A percentile compares a stretch with the other conserved stretches of the same genome.
Conservation (phyloP, 92 coral and sea anemone genomes). For the Ricordea florida region DNA sequence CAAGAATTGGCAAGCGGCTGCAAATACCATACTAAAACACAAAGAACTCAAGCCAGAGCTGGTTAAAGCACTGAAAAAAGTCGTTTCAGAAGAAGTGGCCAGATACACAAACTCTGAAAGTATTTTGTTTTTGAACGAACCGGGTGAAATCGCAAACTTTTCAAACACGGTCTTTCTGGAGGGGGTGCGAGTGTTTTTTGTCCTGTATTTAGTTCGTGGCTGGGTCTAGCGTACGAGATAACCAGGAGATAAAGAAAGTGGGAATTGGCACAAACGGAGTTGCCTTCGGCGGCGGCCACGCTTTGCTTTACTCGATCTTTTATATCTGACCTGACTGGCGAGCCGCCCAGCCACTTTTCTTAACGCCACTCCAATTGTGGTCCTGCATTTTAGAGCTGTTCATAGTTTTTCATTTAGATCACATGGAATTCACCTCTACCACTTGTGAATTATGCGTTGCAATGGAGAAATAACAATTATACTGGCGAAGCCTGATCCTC, state of each 20-base stretch:
- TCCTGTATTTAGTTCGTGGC: neutral
- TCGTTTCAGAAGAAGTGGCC: slow-evolving; percentile 9
- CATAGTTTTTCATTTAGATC: too few species aligned
- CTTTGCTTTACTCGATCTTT: neutral
- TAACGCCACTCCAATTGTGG: too few species aligned
- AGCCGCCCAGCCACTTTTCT: too few species aligned
- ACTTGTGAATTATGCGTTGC: too few species aligned
- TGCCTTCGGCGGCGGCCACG: slow-evolving; percentile 39
- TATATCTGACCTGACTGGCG: too few species aligned
- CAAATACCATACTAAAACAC: slow-evolving; percentile 32
- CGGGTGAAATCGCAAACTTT: slow-evolving; percentile 17
- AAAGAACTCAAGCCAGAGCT: slow-evolving; percentile 22
- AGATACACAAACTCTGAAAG: slow-evolving; percentile 25
- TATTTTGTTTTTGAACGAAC: slow-evolving; percentile 29
- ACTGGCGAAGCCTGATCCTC: too few species aligned
- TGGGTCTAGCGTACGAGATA: neutral
- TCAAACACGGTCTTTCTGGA: slow-evolving; percentile 34
- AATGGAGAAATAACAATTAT: too few species aligned
- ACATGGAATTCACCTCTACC: too few species aligned
- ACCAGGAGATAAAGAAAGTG: neutral
- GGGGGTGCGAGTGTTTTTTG: slow-evolving; percentile 27
- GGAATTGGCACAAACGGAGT: neutral
- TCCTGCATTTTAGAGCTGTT: too few species aligned
- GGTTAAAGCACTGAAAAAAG: neutral
- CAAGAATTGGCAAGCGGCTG: slow-evolving; percentile 42